Conservation (phyloP, 1,140 invertebrate species). For the Aphelenchoides avenae region DNA sequence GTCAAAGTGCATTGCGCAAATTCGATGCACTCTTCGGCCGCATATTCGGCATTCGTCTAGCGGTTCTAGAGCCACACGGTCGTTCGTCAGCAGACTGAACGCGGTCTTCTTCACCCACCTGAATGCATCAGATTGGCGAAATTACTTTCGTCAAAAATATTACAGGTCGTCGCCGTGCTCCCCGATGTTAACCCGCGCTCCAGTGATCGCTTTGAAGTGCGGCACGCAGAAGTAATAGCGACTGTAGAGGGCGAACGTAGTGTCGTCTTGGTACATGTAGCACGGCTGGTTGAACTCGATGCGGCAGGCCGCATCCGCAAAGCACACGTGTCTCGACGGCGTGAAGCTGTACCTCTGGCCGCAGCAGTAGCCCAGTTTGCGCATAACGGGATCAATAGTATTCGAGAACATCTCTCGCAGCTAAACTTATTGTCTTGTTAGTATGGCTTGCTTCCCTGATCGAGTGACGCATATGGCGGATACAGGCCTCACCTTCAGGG, state of each 20-base stretch:
- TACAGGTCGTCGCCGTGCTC: slow-evolving; percentile 89
- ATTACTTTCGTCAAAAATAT: slow-evolving; percentile 96
- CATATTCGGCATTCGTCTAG: slow-evolving; percentile 69
- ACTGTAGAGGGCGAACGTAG: slow-evolving; percentile 66
- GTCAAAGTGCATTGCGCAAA: slow-evolving; percentile 71
- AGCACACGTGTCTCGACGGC: slow-evolving; percentile 96
- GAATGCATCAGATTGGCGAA: slow-evolving; percentile 56
- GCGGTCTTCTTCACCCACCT: slow-evolving; percentile 93
- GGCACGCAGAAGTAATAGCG: slow-evolving; percentile 99
- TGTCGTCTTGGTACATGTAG: slow-evolving; percentile 90
- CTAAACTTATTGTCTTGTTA: slow-evolving; percentile 64
- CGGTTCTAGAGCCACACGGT: slow-evolving; percentile 91
- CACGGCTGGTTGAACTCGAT: slow-evolving; percentile 97
- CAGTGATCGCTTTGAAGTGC: slow-evolving; percentile 98
- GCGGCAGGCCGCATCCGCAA: slow-evolving; percentile 94
- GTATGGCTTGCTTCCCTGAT: too few species aligned
- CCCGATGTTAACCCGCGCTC: slow-evolving; percentile 89
- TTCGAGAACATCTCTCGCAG: slow-evolving; percentile 93
- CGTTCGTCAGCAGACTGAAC: slow-evolving; percentile 97
- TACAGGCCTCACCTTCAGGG: slow-evolving; percentile 7
- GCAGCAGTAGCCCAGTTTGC: slow-evolving; percentile 94
- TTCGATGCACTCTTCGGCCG: slow-evolving; percentile 71
- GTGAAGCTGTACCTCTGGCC: slow-evolving; percentile 97
- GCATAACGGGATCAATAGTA: slow-evolving; percentile 98
- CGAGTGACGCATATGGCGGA: neutral